These are phyloP conservation scores for Tenthredo livida DNA, from an alignment of 2,888 invertebrate species.

Conservation along the genomic window DNA sequence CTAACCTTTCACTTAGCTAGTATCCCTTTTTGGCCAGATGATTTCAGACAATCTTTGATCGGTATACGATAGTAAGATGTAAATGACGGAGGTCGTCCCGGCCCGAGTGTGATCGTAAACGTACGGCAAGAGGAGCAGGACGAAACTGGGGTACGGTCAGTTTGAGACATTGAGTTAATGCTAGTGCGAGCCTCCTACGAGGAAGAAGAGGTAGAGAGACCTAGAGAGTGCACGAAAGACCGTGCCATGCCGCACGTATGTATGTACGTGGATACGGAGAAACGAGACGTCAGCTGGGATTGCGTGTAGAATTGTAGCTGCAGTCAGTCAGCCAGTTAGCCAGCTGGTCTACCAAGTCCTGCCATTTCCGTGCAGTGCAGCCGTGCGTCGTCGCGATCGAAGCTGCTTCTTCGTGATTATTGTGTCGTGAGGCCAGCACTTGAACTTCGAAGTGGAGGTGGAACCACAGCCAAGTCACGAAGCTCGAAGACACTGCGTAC, in stretches of 20 bases:
- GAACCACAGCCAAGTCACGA: conserved; percentile 33
- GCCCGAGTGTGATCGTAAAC: conserved; percentile 39
- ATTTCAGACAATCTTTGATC: neutral
- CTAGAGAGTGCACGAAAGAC: conserved; percentile 37
- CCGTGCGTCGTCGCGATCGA: conserved; percentile 59
- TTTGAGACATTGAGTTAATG: conserved; percentile 55
- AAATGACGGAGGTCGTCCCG: neutral
- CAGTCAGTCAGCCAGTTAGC: conserved; percentile 39
- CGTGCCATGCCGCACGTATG: conserved; percentile 20
- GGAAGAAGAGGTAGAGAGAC: conserved; percentile 34
- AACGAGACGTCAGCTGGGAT: conserved; percentile 61
- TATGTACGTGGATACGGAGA: conserved; percentile 56
- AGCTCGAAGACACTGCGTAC: conserved; percentile 2
- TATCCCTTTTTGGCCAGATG: neutral
- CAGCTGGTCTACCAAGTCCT: conserved; percentile 35
- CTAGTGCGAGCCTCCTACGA: conserved; percentile 11
- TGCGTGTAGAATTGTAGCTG: conserved; percentile 64
- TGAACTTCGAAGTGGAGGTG: neutral
- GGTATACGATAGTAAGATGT: neutral
- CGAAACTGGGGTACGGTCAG: conserved; percentile 65
- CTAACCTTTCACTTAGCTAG: neutral
- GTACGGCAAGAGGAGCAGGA: conserved; percentile 62
- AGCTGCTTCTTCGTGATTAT: conserved; percentile 62
- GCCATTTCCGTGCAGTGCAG: conserved; percentile 10
- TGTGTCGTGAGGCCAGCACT: conserved; percentile 59